A percentile compares a stretch with the other conserved stretches of the same genome.
Evolutionary conservation across 2,113 vertebrate species (phyloP).

Genomic region (Peucedramus taeniatus): DNA sequence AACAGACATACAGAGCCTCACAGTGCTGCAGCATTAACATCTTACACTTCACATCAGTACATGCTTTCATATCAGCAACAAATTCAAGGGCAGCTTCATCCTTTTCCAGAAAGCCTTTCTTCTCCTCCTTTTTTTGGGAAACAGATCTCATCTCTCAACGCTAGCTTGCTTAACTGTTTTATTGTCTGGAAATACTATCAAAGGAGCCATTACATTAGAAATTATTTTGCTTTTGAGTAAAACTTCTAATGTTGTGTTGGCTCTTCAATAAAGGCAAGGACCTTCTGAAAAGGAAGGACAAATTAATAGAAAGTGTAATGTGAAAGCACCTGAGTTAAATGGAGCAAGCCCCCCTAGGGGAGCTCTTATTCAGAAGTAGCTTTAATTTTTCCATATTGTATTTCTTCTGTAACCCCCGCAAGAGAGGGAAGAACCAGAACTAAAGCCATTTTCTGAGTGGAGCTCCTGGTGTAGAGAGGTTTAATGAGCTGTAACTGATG

Average conservation of each 20-base stretch:
- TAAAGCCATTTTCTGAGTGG: neutral
- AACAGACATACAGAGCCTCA: neutral
- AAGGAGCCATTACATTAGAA: neutral
- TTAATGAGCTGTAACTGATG: neutral
- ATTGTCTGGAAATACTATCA: neutral
- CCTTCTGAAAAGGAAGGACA: neutral
- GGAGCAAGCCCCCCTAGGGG: neutral
- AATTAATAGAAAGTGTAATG: neutral
- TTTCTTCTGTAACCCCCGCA: neutral
- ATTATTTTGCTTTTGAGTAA: neutral
- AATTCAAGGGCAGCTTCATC: neutral
- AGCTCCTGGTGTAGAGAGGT: neutral
- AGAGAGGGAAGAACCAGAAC: neutral
- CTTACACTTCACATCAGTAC: neutral
- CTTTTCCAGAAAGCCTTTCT: neutral
- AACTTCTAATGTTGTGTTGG: neutral
- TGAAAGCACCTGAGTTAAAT: neutral
- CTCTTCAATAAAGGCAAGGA: neutral
- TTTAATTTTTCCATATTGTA: neutral
- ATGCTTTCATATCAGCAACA: neutral
- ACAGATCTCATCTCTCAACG: neutral
- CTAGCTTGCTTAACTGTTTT: neutral
- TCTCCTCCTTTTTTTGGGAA: neutral
- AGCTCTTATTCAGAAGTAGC: neutral
- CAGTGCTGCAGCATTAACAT: neutral